Base-by-base conservation (phyloP, 35 echinoderm and acorn worm genomes). In the Apostichopus californicus region DNA sequence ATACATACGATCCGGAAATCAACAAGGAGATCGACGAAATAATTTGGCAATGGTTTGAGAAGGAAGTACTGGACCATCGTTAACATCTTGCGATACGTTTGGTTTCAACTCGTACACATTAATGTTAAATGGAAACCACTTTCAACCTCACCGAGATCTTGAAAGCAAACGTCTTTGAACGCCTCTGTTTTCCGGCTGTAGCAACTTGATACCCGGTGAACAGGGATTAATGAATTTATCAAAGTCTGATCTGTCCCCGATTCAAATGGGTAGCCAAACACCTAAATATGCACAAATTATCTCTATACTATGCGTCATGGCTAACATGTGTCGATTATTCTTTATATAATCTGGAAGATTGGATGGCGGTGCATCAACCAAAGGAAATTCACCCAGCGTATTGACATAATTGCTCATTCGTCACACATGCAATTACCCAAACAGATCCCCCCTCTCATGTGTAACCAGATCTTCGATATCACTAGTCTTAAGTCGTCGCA, bases 201-300 rank as follows among this genome's bases (percentile, higher is more conserved):
- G 8, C 24, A 17, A 18, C 20, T 90, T 90, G 52, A 77, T 90
- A 90, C 56, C 28, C 73, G 7, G 63, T 17, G n/a, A 90, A 90
- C 46, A 90, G 22, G 15, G 71, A 12, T 90, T 90, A 77, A 23
- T 70, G 46, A 9, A 65, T 90, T 75, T 90, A 26, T 23, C 66
- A 17, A 71, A 21, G 71, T 18, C 5, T 73, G 87, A 13, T 28
- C 4, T 25, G 13, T 90, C 87, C 55, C 83, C 11, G 70, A 90
- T 90, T 90, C 17, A 73, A 55, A 24, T 90, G 87, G 25, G 15
- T 5, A 90, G 63, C 71, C 12, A 90, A 77, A 73, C 5, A 90
- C 54, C 87, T 90, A 90, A 90, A 90, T 25, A 90, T 71, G 34
- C 87, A 90, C 63, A 90, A 77, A 90, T 90, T 77, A 90, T 90